Evolutionary conservation across 2,797 vertebrate genomes (phyloP).

Genomic region (Spinus olivaceus): DNA sequence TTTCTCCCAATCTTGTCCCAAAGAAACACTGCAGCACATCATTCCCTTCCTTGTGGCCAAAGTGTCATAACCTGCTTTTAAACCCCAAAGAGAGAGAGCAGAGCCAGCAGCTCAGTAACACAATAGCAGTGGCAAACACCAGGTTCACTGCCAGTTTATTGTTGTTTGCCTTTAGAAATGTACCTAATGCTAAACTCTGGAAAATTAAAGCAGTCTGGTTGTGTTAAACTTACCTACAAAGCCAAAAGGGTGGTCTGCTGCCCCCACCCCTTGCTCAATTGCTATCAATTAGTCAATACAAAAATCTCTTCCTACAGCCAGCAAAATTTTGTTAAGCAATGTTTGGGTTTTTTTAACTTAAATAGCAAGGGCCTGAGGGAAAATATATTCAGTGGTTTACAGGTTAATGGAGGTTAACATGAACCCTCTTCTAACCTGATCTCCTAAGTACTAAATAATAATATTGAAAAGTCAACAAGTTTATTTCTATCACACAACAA

Average conservation of each 20-base stretch:
- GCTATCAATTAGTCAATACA: neutral
- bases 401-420: neutral
- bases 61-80: neutral
- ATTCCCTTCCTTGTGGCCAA: neutral
- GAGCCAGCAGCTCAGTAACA: neutral
- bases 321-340: neutral
- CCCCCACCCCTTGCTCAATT: neutral
- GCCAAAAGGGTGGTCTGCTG: neutral
- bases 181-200: neutral
- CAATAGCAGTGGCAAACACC: neutral
- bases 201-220: neutral
- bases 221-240: neutral
- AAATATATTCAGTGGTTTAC: neutral
- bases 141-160: neutral
- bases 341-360: neutral
- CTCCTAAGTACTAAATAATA: neutral
- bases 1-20: neutral
- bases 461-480: neutral
- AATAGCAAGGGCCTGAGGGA: accelerated
- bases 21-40: neutral
- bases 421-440: neutral
- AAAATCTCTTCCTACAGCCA: neutral
- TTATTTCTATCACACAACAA: neutral
- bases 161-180: neutral
- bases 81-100: neutral